phyloP scores from a whole-genome alignment of 1,140 invertebrate species.

The Sarcophaga peregrina region DNA sequence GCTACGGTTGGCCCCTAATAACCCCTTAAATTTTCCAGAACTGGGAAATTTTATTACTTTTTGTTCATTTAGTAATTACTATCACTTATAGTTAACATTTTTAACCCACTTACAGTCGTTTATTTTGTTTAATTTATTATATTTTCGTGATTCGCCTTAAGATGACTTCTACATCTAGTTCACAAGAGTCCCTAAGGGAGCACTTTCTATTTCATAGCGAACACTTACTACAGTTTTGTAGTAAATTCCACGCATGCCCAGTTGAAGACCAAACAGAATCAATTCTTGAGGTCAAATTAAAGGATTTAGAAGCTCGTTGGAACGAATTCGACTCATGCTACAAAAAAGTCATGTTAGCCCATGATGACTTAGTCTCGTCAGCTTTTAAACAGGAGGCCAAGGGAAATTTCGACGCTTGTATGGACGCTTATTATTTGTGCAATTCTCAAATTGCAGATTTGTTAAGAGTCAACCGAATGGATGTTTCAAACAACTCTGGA shows the following conservation, averaged over 20 bases:
- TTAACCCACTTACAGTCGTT: too few relatives aligned
- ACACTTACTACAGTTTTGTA: neutral
- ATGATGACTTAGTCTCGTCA: neutral
- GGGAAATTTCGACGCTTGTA: neutral
- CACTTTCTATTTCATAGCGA: neutral
- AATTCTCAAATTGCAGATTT: too few relatives aligned
- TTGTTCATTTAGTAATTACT: too few relatives aligned
- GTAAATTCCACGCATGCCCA: neutral
- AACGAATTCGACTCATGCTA: neutral
- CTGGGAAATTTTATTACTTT: too few relatives aligned
- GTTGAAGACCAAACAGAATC: neutral
- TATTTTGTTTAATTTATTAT: too few relatives aligned
- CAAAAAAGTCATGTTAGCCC: neutral
- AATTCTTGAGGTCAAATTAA: conserved; percentile 1
- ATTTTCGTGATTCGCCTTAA: too few relatives aligned
- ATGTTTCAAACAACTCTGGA: neutral
- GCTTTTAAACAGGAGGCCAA: neutral
- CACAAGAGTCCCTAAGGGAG: too few relatives aligned
- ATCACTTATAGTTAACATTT: too few relatives aligned
- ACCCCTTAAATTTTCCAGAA: too few relatives aligned
- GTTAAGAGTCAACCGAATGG: neutral
- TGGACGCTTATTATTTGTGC: neutral
- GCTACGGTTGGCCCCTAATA: too few relatives aligned
- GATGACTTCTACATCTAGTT: too few relatives aligned
- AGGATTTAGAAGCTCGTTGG: neutral